phyloP scores from a whole-genome alignment of 2,888 invertebrate genomes.

The Orthonychiurus folsomi region DNA sequence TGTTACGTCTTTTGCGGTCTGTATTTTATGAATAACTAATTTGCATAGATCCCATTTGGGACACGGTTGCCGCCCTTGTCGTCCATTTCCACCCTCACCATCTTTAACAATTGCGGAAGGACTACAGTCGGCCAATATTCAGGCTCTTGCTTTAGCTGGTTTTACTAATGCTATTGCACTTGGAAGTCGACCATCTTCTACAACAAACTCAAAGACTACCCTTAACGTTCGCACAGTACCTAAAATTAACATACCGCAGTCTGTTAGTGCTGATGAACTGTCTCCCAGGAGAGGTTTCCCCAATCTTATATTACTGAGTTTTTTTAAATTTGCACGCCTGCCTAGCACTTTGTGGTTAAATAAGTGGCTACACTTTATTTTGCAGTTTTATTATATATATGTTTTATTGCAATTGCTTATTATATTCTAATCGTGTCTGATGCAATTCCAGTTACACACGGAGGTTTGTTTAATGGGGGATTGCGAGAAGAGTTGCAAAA shows the following conservation, averaged over 20 bases:
- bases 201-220: not conserved
- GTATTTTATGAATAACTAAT: not conserved
- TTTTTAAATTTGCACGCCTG: too few species aligned
- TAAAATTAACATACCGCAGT: slow-evolving; percentile 26
- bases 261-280: slow-evolving; percentile 36
- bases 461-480: slow-evolving; percentile 30
- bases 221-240: slow-evolving; percentile 12
- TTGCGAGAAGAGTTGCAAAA: slow-evolving; percentile 22
- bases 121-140: slow-evolving; percentile 35
- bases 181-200: not conserved
- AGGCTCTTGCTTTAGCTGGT: slow-evolving; percentile 36
- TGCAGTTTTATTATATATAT: too few species aligned
- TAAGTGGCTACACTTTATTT: not conserved
- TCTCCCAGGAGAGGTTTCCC: slow-evolving; percentile 29
- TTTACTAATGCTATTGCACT: slow-evolving; percentile 24
- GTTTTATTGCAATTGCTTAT: too few species aligned
- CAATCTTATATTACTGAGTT: too few species aligned
- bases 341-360: not conserved
- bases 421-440: not conserved
- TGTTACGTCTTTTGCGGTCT: not conserved
- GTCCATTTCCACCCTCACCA: not conserved
- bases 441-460: slow-evolving; percentile 12
- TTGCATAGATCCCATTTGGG: slow-evolving; percentile 29
- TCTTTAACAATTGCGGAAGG: slow-evolving; percentile 29
- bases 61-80: slow-evolving; percentile 27